These are phyloP conservation scores for Patiria miniata DNA, from an alignment of 35 echinoderm and acorn worm species.

Conservation along the genomic window DNA sequence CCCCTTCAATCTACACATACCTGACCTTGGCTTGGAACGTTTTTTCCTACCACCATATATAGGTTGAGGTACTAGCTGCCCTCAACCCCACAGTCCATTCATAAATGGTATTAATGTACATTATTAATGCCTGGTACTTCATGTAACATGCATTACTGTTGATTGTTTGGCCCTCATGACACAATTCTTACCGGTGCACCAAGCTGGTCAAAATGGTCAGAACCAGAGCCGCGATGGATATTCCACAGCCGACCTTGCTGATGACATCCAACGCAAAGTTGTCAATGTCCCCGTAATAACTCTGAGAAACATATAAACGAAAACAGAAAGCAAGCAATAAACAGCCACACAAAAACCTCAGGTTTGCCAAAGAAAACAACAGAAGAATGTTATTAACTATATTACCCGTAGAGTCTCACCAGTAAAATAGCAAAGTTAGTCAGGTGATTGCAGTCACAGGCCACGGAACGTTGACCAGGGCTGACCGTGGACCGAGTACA, in stretches of 20 bases:
- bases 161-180: too few relatives aligned
- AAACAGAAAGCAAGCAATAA: not conserved
- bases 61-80: too few relatives aligned
- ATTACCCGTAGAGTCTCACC: not conserved
- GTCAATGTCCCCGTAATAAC: not conserved
- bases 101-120: too few relatives aligned
- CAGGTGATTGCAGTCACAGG: constrained; percentile 38
- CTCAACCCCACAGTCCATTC: too few relatives aligned
- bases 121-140: too few relatives aligned
- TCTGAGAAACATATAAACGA: too few relatives aligned
- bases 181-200: not conserved
- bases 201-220: not conserved
- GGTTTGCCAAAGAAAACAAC: not conserved
- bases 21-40: too few relatives aligned
- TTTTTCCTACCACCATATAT: too few relatives aligned
- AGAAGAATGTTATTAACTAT: not conserved
- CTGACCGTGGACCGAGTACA: not conserved
- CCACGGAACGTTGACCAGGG: not conserved
- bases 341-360: not conserved
- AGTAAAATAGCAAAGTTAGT: constrained; percentile 40
- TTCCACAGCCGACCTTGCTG: not conserved
- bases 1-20: too few relatives aligned
- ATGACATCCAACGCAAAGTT: not conserved
- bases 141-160: too few relatives aligned
- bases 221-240: not conserved